Evolutionary conservation across 2,888 invertebrate genomes (phyloP).

Genomic region (Oxytorus armatus): DNA sequence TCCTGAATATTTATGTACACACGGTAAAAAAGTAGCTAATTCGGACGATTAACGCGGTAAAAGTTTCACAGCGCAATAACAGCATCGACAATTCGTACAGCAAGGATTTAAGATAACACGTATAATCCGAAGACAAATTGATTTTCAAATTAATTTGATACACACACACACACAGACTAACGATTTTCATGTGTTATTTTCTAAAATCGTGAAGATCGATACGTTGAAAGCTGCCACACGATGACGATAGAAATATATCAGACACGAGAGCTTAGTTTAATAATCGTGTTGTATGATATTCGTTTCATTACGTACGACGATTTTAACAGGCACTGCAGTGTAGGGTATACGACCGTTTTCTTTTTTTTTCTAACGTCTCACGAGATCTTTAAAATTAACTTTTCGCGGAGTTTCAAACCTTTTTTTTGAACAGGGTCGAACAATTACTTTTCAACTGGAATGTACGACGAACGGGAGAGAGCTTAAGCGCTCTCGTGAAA

Average conservation of each 20-base stretch:
- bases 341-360: constrained; percentile 37
- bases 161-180: constrained; percentile 15
- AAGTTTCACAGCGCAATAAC: constrained; percentile 57
- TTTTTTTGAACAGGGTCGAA: not conserved
- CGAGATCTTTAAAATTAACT: constrained; percentile 17
- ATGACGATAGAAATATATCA: constrained; percentile 12
- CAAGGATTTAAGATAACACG: constrained; percentile 24
- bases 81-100: constrained; percentile 58
- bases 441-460: constrained; percentile 44
- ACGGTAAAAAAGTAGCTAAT: constrained; percentile 76
- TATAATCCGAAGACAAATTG: constrained; percentile 41
- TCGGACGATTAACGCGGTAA: constrained; percentile 67
- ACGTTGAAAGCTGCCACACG: constrained; percentile 39
- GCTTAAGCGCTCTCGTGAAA: too few species aligned
- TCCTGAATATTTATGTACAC: constrained; percentile 78
- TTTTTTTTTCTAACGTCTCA: constrained; percentile 22
- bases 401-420: constrained; percentile 7
- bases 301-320: constrained; percentile 13
- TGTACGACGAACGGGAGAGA: too few species aligned
- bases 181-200: not conserved
- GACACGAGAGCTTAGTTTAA: constrained; percentile 33
- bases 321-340: constrained; percentile 62
- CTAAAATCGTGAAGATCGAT: constrained; percentile 31
- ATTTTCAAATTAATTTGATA: constrained; percentile 66
- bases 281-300: constrained; percentile 31